Base-by-base conservation (phyloP, 1,140 invertebrate species). In the Ridgeia piscesae region DNA sequence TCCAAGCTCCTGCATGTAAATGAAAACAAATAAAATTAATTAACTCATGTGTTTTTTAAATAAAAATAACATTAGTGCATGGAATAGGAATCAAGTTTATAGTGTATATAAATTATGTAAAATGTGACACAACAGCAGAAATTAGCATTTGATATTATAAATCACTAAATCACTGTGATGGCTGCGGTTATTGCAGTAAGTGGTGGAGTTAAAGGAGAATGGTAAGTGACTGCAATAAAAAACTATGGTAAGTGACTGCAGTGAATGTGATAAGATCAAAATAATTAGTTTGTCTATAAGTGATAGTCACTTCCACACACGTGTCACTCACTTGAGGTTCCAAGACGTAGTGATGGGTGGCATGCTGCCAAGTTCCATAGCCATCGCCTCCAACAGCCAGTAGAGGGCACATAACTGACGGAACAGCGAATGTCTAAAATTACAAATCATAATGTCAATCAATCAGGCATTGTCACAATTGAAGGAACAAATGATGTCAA, bases 331-430 rank as follows among this genome's bases (percentile, higher is more conserved):
- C 95, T 94, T 94, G 92, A 95, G 93, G 92, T 95, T 95, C 95
- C 95, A 96, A 34, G 94, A 95, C 0, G 94, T 94, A 91, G 93
- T 95, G 8, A 96, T 95, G 1, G 95, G 94, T 33, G 94, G 93
- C 94, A 96, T 96, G 31, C 90, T 92, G 58, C 93, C 93, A 58
- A 93, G 93, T 33, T 95, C 95, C 33, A 93, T 93, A 58, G 94
- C 94, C 94, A 96, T 96, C 6, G 95, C 95, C 91, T 96, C 95
- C 11, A 96, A 92, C 17, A 96, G 94, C 96, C 96, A 96, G 93
- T 95, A 94, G 11, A 96, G 93, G 6, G 94, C 94, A 94, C 95
- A 96, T n/a, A 96, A 93, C 92, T 96, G 96, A 89, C 95, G 94
- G 90, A 96, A 96, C 90, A 96, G 92, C 14, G 95, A 93, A 93